Percentiles rank a stretch among this genome's conserved stretches.
phyloP scores from a whole-genome alignment of 64 coral and sea anemone genomes.

The Acropora tenuis region DNA sequence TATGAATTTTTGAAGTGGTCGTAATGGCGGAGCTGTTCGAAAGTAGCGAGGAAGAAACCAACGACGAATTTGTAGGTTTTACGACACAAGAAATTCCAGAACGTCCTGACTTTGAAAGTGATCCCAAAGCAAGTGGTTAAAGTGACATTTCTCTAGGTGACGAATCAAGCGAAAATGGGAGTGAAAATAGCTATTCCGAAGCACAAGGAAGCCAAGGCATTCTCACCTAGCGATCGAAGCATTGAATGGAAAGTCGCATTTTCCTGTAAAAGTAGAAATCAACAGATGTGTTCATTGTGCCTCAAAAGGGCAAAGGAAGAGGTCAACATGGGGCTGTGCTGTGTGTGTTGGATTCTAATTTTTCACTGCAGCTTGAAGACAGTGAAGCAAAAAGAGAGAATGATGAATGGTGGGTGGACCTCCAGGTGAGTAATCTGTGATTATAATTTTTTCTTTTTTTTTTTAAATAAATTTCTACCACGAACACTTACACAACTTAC shows the following conservation, averaged over 20 bases:
- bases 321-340: constrained; percentile 41
- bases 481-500: too few relatives aligned
- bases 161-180: not conserved
- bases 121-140: constrained; percentile 7
- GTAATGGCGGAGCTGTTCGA: not conserved
- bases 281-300: constrained; percentile 36
- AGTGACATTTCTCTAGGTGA: not conserved
- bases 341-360: not conserved
- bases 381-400: too few relatives aligned
- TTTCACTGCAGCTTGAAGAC: too few relatives aligned
- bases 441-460: too few relatives aligned
- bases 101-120: not conserved
- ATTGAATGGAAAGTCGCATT: constrained; percentile 32
- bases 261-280: not conserved
- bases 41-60: constrained; percentile 11
- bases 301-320: not conserved
- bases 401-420: too few relatives aligned
- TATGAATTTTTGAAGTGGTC: constrained; percentile 4
- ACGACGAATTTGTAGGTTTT: not conserved
- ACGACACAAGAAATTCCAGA: not conserved
- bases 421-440: too few relatives aligned
- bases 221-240: not conserved
- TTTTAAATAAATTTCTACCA: too few relatives aligned
- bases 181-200: not conserved
- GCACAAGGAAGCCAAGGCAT: constrained; percentile 11